phyloP scores from a whole-genome alignment of 2,888 invertebrate genomes.

The Noctua janthe region DNA sequence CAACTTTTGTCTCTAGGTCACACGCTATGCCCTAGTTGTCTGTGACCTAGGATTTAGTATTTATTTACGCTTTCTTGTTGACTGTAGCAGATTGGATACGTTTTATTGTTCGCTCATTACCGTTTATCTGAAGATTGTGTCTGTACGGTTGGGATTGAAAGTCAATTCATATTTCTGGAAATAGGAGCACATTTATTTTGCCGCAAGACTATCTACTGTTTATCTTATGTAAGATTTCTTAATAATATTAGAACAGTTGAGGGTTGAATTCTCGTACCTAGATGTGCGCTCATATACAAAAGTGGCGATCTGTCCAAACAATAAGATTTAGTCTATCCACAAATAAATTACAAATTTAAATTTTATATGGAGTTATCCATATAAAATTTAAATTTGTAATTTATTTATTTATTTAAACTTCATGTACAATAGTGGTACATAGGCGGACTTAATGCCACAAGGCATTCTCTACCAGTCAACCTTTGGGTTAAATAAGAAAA shows the following conservation, averaged over 20 bases:
- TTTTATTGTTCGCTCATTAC: slow-evolving; percentile 51
- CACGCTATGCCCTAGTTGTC: slow-evolving; percentile 28
- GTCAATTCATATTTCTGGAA: slow-evolving; percentile 17
- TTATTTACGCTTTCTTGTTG: slow-evolving; percentile 48
- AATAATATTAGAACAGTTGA: neutral
- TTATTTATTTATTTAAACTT: too few relatives aligned
- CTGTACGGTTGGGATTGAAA: slow-evolving; percentile 22
- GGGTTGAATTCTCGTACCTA: neutral
- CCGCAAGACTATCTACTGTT: neutral
- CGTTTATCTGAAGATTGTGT: slow-evolving; percentile 34
- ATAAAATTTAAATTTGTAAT: too few relatives aligned
- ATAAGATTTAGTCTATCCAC: too few relatives aligned
- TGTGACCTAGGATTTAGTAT: slow-evolving; percentile 48
- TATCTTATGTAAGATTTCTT: neutral
- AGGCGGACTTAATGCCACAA: too few relatives aligned
- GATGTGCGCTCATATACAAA: neutral
- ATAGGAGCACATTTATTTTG: slow-evolving; percentile 3
- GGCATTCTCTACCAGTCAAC: too few relatives aligned
- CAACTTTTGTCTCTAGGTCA: slow-evolving; percentile 18
- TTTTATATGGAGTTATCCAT: too few relatives aligned
- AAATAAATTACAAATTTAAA: too few relatives aligned
- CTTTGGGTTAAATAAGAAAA: too few relatives aligned
- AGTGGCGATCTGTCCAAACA: too few relatives aligned
- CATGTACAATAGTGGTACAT: too few relatives aligned
- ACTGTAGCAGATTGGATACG: slow-evolving; percentile 43